Base-by-base conservation (phyloP, 2,888 invertebrate genomes). In the Clitarchus hookeri region DNA sequence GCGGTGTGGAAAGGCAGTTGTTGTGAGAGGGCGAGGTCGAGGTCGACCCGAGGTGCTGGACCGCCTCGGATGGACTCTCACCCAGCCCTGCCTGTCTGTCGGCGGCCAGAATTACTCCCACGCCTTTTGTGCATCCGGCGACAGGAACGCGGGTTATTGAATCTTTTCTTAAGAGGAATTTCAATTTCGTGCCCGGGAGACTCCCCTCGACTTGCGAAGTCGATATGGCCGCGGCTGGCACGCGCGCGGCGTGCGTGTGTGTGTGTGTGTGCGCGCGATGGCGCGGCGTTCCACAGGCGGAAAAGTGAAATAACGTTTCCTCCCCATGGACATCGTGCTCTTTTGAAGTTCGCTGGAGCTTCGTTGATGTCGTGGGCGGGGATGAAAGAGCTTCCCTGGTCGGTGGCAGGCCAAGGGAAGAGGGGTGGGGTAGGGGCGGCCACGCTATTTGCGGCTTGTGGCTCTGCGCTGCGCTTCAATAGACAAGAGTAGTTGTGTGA, bases 101-200 rank as follows among this genome's bases (percentile, higher is more conserved):
- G 65, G 65, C 16, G 48, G 48, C 16, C 48, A 1, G 48, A 65
- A 19, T 65, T 65, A n/a, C 65, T 2, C 65, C 65, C n/a, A 2
- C 65, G 23, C 65, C 65, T 65, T 65, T 65, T 65, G 65, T 65
- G 65, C 65, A 65, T 65, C 65, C 65, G 65, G 65, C 65, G 65
- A 65, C 65, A 65, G 65, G 65, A 16, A 65, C 65, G 65, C n/a
- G 65, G 23, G 65, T 65, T 65, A 65, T 65, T 65, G 65, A 65
- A 65, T 65, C 65, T 65, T 65, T 65, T 65, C 65, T 65, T 65
- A 65, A 65, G 65, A 65, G 65, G 65, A 65, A 65, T 65, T 65
- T 65, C 65, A 65, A 65, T 65, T 65, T 65, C 65, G 65, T 65
- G 19, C 65, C n/a, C 13, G 23, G 23, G 23, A 16, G 65, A 65